Base-by-base conservation (phyloP, 1,140 invertebrate species). In the Magallana ariakensis region DNA sequence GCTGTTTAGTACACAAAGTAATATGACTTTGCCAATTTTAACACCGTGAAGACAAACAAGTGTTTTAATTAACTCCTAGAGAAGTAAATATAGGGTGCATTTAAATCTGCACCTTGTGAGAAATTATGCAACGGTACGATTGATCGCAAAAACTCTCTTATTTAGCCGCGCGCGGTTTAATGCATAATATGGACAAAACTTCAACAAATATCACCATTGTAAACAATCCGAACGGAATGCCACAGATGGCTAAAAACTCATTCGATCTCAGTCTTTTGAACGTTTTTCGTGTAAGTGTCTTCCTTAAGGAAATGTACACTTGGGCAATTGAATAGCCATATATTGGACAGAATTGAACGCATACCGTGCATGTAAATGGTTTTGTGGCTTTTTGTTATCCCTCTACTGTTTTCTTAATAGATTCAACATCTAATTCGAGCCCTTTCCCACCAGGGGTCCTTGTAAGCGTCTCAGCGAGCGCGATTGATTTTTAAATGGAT, bases 401-500 rank as follows among this genome's bases (percentile, higher is more conserved):
- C 33, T 22, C 22, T 26, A 75, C 22, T 75, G 66, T 75, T 75
- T 75, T 75, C 66, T 75, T 75, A 75, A 75, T 75, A 75, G 66
- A 75, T 75, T 75, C 26, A 75, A 75, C 22, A 75, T 75, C 66
- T 75, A 75, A 75, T 75, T 75, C 66, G 22, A 22, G 66, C 66
- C 66, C 22, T 26, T 26, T 26, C 66, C 33, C 66, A 33, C 33
- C 66, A 75, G 66, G 66, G 66, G 22, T 75, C 66, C 66, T 70
- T 75, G 22, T 26, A 75, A 75, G 66, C 66, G 66, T 75, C 66
- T 75, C 66, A 75, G 66, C 66, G 66, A 75, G 66, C 66, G 33
- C 22, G 66, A 75, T 75, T 75, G 66, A 75, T 75, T 75, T 75
- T 75, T 75, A 75, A 75, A 75, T 75, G 66, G 66, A 75, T 75